Base-by-base conservation (phyloP, 2,888 invertebrate genomes). In the Clusia tigrina region DNA sequence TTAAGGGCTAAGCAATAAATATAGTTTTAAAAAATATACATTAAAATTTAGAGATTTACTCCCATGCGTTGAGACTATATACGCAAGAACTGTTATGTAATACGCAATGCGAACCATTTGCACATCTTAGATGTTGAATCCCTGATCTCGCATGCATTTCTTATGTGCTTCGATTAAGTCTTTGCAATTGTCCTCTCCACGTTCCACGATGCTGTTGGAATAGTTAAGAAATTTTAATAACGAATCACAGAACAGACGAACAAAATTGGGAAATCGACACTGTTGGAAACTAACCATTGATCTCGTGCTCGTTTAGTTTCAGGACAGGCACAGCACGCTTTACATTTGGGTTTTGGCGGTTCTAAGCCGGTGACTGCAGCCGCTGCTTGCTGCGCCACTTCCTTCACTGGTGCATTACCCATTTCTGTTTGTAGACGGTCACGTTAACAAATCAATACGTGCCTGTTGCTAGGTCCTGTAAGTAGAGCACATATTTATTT, bases 311-410 rank as follows among this genome's bases (percentile, higher is more conserved):
- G 89, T 84, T 95, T 97, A 0, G 97, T 98, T 85, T 98, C 97
- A 0, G 97, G 97, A 83, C 98, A 98, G 2, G 97, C 97, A 86
- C 98, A 98, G 78, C 98, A 98, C 2, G 97, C 92, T 81, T 96
- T 98, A 67, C 95, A 85, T 80, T 95, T 94, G 54, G 92, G 91
- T 74, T 91, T 90, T 5, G 73, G 57, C 10, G 64, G 87, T 10
- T 85, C 84, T 15, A 82, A 83, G 46, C 71, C 71, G 15, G 68
- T 60, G 64, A 72, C 63, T 23, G 68, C 66, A 2, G 72, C 69
- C 5, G 78, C 76, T 12, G 81, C 80, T 23, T 78, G 77, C 59
- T 84, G 83, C 2, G 84, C 84, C 42, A 85, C 84, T 69, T 85
- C 86, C 80, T 88, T 88, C 12, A 85, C 83, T 65, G 82, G 78